These are phyloP conservation scores for Pseudobourletiella spinata DNA, from an alignment of 1,140 invertebrate genomes.

Conservation along the genomic window DNA sequence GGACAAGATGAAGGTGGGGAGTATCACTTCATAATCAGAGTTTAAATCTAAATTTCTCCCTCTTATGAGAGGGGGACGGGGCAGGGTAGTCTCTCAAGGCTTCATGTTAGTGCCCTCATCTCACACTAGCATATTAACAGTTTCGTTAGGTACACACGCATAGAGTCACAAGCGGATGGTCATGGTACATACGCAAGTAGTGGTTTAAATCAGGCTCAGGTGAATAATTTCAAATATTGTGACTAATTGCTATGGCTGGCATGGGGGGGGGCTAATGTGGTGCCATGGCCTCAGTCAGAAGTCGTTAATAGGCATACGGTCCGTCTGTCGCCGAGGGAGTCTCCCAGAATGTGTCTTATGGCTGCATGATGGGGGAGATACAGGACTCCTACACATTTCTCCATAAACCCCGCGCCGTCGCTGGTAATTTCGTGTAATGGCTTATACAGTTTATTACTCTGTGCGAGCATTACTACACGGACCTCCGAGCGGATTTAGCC, in stretches of 20 bases:
- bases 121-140: not conserved
- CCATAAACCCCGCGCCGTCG: no score
- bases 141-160: not conserved
- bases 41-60: no score
- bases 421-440: no score
- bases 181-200: not conserved
- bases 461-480: no score
- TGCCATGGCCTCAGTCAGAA: not conserved
- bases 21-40: no score
- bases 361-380: no score
- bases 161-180: not conserved
- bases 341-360: no score
- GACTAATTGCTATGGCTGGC: not conserved
- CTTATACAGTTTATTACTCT: no score
- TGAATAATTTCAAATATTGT: not conserved
- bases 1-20: no score
- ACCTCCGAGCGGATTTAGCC: no score
- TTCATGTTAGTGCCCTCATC: not conserved
- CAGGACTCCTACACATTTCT: not conserved
- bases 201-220: not conserved
- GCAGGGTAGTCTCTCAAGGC: not conserved
- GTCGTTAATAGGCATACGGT: not conserved
- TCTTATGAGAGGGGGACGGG: no score
- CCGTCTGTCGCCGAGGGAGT: not conserved
- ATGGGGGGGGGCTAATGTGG: not conserved